phyloP scores from a whole-genome alignment of 92 coral and sea anemone genomes.

The Palythoa caribaeorum region DNA sequence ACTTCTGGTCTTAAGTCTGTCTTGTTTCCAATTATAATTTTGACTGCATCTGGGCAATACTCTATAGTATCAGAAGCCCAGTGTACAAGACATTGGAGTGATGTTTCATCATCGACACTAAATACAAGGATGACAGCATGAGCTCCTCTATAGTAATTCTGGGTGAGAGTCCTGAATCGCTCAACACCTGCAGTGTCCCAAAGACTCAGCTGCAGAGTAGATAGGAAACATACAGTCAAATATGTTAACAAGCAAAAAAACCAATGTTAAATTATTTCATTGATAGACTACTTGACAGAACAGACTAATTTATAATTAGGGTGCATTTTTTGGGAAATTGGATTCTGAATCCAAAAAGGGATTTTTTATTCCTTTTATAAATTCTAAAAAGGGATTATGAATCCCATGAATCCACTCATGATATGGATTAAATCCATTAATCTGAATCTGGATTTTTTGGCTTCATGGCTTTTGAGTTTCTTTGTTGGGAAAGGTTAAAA shows the following conservation, averaged over 20 bases:
- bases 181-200: conserved; percentile 99
- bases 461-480: too few relatives aligned
- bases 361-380: too few relatives aligned
- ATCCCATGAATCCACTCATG: too few relatives aligned
- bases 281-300: too few relatives aligned
- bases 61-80: conserved; percentile 89
- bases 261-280: too few relatives aligned
- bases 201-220: conserved; percentile 79
- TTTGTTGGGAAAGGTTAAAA: too few relatives aligned
- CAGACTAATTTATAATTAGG: too few relatives aligned
- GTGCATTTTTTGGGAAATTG: too few relatives aligned
- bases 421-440: too few relatives aligned
- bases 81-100: conserved; percentile 83
- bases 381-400: too few relatives aligned
- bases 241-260: not conserved
- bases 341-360: too few relatives aligned
- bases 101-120: conserved; percentile 84
- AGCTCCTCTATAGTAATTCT: conserved; percentile 93
- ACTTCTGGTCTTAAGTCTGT: conserved; percentile 82
- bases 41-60: conserved; percentile 79
- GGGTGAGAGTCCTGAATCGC: conserved; percentile 93
- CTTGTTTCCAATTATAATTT: conserved; percentile 89
- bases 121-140: conserved; percentile 87
- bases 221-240: not conserved
- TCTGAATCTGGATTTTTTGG: too few relatives aligned